Evolutionary conservation across 2,113 vertebrate species (phyloP).

Genomic region (Paraplagusia blochii): DNA sequence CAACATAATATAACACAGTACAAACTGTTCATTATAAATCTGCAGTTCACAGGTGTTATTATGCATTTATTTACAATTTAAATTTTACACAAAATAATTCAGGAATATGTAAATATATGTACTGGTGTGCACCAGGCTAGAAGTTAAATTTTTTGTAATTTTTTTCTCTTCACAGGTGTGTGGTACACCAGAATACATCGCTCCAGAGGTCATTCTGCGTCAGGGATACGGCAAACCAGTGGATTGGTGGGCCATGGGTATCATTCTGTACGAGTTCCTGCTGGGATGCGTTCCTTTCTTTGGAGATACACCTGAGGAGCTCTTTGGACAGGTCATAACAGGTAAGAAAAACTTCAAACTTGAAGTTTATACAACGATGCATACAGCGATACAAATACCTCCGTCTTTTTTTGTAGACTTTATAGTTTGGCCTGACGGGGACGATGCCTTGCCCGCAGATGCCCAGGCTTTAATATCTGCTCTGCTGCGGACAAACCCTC

Average conservation of each 20-base stretch:
- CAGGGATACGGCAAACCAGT: slow-evolving; percentile 94
- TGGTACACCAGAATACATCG: slow-evolving; percentile 95
- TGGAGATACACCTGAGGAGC: slow-evolving; percentile 89
- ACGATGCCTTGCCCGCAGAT: slow-evolving; percentile 85
- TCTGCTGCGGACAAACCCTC: slow-evolving; percentile 87
- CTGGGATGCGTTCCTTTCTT: slow-evolving; percentile 95
- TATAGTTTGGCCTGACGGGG: slow-evolving; percentile 89
- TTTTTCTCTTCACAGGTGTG: slow-evolving; percentile 78
- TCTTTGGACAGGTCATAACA: slow-evolving; percentile 94
- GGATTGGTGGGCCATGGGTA: slow-evolving; percentile 98
- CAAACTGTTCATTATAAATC: no score
- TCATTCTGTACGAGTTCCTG: slow-evolving; percentile 93
- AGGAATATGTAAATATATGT: no score
- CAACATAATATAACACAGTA: no score
- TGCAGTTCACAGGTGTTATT: no score
- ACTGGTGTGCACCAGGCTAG: no score
- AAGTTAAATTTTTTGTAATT: neutral
- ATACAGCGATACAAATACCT: no score
- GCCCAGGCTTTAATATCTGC: slow-evolving; percentile 86
- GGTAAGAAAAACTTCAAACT: slow-evolving; percentile 69
- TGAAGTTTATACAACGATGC: neutral
- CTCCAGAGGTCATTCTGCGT: slow-evolving; percentile 91
- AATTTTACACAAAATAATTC: no score
- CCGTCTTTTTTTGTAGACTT: slow-evolving; percentile 74
- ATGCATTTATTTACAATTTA: no score